phyloP scores from a whole-genome alignment of 2,888 invertebrate genomes.

The Drosophila greeni region DNA sequence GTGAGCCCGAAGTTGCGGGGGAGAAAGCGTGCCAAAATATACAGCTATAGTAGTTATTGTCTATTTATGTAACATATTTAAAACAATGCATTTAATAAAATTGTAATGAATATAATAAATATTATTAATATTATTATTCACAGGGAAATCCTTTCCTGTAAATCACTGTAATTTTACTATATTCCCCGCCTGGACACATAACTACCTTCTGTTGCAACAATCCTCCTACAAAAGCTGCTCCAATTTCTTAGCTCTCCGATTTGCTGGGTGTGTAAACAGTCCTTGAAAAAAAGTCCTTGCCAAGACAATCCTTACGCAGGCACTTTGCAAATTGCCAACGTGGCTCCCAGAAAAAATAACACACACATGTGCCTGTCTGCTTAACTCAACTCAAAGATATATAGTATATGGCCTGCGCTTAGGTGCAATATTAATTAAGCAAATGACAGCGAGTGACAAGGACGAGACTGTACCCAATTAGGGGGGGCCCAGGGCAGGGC shows the following conservation, averaged over 20 bases:
- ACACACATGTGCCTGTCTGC: slow-evolving; percentile 22
- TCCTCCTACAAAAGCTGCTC: background rate
- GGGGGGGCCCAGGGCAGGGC: slow-evolving; percentile 30
- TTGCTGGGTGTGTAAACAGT: background rate
- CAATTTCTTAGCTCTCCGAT: background rate
- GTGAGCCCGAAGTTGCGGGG: slow-evolving; percentile 1
- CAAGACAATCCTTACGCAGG: slow-evolving; percentile 1
- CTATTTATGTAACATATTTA: slow-evolving; percentile 61
- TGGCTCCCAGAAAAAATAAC: background rate
- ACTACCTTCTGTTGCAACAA: background rate
- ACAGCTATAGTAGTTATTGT: slow-evolving; percentile 54
- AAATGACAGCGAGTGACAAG: slow-evolving; percentile 45
- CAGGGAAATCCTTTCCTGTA: no score
- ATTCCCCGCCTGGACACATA: background rate
- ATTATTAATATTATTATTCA: no score
- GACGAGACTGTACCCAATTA: slow-evolving; percentile 44
- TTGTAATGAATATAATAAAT: background rate
- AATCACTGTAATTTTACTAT: no score
- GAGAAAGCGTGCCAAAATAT: slow-evolving; percentile 65
- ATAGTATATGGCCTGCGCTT: slow-evolving; percentile 24
- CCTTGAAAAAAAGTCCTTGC: slow-evolving; percentile 3
- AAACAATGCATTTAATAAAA: slow-evolving; percentile 57
- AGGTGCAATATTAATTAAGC: slow-evolving; percentile 52
- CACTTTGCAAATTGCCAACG: slow-evolving; percentile 28
- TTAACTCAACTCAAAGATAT: slow-evolving; percentile 1